phyloP scores from a whole-genome alignment of 2,888 invertebrate species.

The Cheilosia impressa region DNA sequence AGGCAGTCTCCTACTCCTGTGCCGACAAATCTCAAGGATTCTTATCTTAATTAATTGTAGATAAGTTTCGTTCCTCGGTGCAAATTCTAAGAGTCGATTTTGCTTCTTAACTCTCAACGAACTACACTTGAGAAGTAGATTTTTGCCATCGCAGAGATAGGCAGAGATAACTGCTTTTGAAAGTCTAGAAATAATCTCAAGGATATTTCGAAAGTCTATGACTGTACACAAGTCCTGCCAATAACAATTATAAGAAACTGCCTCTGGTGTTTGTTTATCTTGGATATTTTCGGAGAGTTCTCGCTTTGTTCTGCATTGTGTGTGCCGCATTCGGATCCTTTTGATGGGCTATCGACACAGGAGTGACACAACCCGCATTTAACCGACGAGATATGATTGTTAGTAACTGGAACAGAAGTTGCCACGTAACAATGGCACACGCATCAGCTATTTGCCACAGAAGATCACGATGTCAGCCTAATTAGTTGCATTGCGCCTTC shows the following conservation, averaged over 20 bases:
- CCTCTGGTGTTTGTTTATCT: conserved; percentile 51
- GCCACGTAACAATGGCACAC: conserved; percentile 19
- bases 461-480: conserved; percentile 43
- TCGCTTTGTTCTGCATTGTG: conserved; percentile 23
- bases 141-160: conserved; percentile 20
- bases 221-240: conserved; percentile 25
- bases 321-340: conserved; percentile 49
- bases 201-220: conserved; percentile 16
- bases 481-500: conserved; percentile 46
- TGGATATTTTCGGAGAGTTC: conserved; percentile 16
- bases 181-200: conserved; percentile 53
- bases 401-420: conserved; percentile 16
- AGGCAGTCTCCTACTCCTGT: not conserved
- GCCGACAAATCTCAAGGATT: conserved; percentile 44
- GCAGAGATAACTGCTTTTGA: conserved; percentile 34
- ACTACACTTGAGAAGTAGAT: conserved; percentile 40
- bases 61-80: conserved; percentile 40
- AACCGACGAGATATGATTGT: not conserved
- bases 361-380: conserved; percentile 25
- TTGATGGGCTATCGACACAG: not conserved
- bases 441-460: conserved; percentile 25
- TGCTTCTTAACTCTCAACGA: not conserved
- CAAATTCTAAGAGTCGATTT: conserved; percentile 6
- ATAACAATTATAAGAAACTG: conserved; percentile 52
- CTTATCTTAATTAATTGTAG: conserved; percentile 60